phyloP scores from a whole-genome alignment of 1,140 invertebrate genomes.

The Caerostris extrusa region DNA sequence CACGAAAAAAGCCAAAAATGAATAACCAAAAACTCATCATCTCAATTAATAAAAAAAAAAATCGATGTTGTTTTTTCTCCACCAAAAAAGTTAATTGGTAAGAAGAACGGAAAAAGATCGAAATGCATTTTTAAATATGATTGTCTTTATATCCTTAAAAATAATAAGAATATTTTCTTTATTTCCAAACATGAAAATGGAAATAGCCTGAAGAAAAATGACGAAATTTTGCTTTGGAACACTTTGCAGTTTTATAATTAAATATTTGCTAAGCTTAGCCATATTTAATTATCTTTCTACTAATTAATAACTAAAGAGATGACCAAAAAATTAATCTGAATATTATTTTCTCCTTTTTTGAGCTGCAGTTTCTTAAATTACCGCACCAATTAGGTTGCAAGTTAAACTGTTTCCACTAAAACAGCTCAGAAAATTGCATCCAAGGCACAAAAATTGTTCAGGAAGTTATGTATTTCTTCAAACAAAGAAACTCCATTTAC shows the following conservation, averaged over 20 bases:
- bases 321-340: constrained; percentile 35
- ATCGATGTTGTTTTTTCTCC: background rate
- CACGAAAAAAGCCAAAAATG: background rate
- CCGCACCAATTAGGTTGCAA: constrained; percentile 48
- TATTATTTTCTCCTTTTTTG: constrained; percentile 29
- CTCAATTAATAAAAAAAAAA: background rate
- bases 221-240: background rate
- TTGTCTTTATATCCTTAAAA: constrained; percentile 13
- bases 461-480: background rate
- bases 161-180: background rate
- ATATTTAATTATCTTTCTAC: constrained; percentile 53
- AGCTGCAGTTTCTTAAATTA: constrained; percentile 19
- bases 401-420: constrained; percentile 30
- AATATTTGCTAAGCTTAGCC: constrained; percentile 42
- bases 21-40: background rate
- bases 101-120: background rate
- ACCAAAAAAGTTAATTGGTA: constrained; percentile 17
- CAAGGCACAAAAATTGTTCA: background rate
- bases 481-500: background rate
- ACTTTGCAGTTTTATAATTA: constrained; percentile 40
- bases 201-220: background rate
- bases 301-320: constrained; percentile 41
- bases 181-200: background rate
- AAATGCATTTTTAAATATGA: constrained; percentile 42
- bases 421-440: background rate